These are phyloP conservation scores for Oreochromis tanganicae DNA, from an alignment of 2,113 vertebrate species.

Conservation along the genomic window DNA sequence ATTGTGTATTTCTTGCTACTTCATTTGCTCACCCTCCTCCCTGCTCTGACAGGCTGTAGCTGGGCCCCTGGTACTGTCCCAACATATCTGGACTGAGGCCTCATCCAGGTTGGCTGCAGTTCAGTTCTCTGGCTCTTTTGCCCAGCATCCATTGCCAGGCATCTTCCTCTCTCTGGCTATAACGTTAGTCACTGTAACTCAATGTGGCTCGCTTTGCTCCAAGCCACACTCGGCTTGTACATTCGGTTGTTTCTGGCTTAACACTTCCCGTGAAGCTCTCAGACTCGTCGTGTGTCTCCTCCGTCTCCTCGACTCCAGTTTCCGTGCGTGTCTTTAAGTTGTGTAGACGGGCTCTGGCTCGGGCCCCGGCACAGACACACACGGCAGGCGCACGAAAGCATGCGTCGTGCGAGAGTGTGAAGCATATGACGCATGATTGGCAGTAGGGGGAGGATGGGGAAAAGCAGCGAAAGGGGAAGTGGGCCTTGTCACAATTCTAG, in stretches of 20 bases:
- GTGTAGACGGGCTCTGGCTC: conserved; percentile 14
- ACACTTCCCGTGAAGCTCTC: conserved; percentile 11
- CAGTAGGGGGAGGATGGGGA: conserved; percentile 36
- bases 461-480: conserved; percentile 33
- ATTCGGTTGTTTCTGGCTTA: conserved; percentile 46
- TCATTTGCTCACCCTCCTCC: conserved; percentile 25
- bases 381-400: not conserved
- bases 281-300: conserved; percentile 20
- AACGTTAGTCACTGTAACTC: conserved; percentile 62
- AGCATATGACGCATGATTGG: conserved; percentile 66
- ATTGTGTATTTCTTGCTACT: conserved; percentile 39
- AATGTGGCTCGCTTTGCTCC: conserved; percentile 49
- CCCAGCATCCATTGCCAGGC: conserved; percentile 52
- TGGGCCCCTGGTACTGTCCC: conserved; percentile 58
- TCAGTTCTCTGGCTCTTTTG: conserved; percentile 60
- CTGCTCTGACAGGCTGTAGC: conserved; percentile 43
- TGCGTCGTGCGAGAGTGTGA: conserved; percentile 25
- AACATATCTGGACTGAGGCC: conserved; percentile 63
- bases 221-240: conserved; percentile 42
- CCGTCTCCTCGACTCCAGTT: conserved; percentile 26
- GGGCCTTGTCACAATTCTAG: conserved; percentile 59
- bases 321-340: conserved; percentile 42
- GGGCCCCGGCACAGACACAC: conserved; percentile 10
- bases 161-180: conserved; percentile 60
- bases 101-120: conserved; percentile 60